Conservation (phyloP, 1,140 invertebrate genomes). For the Mizuhopecten yessoensis region DNA sequence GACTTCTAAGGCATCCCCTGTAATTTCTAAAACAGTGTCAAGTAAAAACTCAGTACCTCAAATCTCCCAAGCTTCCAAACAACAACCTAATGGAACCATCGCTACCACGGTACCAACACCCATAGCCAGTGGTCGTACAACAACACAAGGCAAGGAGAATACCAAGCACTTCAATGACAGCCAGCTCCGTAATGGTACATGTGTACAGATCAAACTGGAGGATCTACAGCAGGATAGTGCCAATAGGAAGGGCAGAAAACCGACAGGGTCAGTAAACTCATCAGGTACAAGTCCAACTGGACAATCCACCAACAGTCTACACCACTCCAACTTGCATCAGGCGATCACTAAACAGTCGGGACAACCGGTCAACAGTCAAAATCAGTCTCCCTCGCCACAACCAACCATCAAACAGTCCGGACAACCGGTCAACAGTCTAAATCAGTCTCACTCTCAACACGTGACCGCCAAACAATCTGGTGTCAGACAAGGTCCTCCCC, state of each 20-base stretch:
- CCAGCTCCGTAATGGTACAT: conserved; percentile 47
- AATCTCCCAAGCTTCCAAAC: conserved; percentile 29
- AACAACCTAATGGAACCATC: conserved; percentile 44
- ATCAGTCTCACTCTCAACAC: neutral
- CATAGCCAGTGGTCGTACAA: neutral
- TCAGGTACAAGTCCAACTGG: neutral
- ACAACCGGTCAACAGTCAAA: neutral
- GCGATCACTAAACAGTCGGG: conserved; percentile 34
- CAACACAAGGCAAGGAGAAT: conserved; percentile 37
- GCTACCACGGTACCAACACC: neutral
- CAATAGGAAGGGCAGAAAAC: conserved; percentile 40
- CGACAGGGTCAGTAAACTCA: neutral
- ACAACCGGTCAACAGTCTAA: neutral
- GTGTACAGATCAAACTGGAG: conserved; percentile 41
- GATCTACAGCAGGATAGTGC: conserved; percentile 36
- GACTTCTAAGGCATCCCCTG: neutral
- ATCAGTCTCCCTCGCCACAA: neutral
- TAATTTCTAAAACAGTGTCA: conserved; percentile 47
- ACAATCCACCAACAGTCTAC: conserved; percentile 43
- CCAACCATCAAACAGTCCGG: neutral
- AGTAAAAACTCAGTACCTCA: conserved; percentile 31
- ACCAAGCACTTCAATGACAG: neutral
- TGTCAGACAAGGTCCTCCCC: neutral
- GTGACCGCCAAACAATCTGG: neutral
- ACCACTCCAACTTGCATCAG: neutral